A percentile compares a stretch with the other conserved stretches of the same genome.
phyloP scores from a whole-genome alignment of 2,113 vertebrate species.

The Seriola aureovittata region DNA sequence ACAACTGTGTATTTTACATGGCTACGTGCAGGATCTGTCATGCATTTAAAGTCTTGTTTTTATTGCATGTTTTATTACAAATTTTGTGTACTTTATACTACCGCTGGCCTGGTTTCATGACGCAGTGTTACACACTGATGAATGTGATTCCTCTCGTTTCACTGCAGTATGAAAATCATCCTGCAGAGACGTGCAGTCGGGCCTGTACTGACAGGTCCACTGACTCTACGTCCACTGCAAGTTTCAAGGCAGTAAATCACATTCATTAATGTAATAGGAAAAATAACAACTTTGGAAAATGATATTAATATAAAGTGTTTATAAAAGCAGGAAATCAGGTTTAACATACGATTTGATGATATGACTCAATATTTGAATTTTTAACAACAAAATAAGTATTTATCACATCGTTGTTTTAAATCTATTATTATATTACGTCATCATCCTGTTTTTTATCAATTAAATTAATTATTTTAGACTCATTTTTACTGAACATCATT shows the following conservation, averaged over 20 bases:
- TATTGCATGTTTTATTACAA: not conserved
- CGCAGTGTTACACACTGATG: not conserved
- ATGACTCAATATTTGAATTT: not conserved
- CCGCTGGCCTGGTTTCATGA: not conserved
- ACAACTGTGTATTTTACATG: conserved; percentile 1
- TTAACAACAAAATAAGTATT: not conserved
- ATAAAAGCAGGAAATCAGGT: not conserved
- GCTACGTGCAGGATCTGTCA: not conserved
- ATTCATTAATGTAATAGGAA: not conserved
- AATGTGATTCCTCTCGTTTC: not conserved
- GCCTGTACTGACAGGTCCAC: not conserved
- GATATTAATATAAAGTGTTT: too few species aligned
- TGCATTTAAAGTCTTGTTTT: not conserved
- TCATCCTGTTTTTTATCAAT: too few species aligned
- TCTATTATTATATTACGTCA: too few species aligned
- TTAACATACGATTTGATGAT: not conserved
- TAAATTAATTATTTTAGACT: too few species aligned
- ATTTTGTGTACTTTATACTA: not conserved
- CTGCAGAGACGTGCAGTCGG: not conserved
- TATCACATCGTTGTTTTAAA: not conserved
- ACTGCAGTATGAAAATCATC: not conserved
- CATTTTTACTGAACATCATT: too few species aligned
- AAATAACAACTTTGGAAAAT: not conserved
- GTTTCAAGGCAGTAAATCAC: not conserved
- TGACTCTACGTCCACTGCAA: not conserved